Evolutionary conservation across 2,888 invertebrate genomes (phyloP).

Genomic region (Poecilus cupreus): DNA sequence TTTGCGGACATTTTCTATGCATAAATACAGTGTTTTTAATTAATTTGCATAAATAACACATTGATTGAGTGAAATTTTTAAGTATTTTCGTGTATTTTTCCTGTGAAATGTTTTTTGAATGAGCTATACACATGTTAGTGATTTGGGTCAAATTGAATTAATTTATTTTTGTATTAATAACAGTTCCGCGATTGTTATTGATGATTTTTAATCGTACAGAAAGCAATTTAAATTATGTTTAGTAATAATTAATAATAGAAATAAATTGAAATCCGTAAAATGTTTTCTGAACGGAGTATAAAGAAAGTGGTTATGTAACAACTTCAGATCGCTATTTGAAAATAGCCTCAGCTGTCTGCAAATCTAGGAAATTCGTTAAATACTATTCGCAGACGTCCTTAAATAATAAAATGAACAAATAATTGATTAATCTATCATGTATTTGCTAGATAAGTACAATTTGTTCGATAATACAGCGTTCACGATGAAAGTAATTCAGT

Average conservation of each 20-base stretch:
- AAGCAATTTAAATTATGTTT: no score
- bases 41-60: no score
- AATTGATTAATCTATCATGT: conserved; percentile 23
- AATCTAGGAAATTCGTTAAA: conserved; percentile 38
- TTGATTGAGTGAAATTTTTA: no score
- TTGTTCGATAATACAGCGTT: background rate
- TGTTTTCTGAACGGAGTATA: conserved; percentile 30
- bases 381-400: background rate
- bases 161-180: background rate
- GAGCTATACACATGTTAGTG: background rate
- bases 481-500: background rate
- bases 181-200: background rate
- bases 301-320: conserved; percentile 34
- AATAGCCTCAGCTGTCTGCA: conserved; percentile 43
- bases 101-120: background rate
- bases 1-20: background rate
- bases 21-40: no score
- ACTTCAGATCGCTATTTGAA: conserved; percentile 46
- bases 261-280: background rate
- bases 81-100: background rate
- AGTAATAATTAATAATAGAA: no score
- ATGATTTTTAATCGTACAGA: no score
- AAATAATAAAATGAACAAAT: background rate
- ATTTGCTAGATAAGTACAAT: background rate
- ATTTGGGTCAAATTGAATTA: background rate